Conservation (phyloP, 2,888 invertebrate species). For the Nudaria mundana region DNA sequence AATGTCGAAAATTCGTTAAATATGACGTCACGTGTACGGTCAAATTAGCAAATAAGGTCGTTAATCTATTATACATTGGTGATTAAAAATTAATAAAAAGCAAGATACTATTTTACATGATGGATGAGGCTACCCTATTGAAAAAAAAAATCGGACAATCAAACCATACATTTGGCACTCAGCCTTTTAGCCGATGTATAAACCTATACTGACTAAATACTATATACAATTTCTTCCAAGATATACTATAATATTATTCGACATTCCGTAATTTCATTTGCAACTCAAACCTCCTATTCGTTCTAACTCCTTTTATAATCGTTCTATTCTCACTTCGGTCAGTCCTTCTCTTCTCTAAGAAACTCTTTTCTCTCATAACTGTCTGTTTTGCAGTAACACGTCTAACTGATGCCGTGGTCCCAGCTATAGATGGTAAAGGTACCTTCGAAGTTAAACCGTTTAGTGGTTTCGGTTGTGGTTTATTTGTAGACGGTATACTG, state of each 20-base stretch:
- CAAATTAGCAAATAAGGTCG: too few species aligned
- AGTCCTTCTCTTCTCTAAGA: conserved; percentile 43
- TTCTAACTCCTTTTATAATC: conserved; percentile 84
- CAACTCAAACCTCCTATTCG: conserved; percentile 86
- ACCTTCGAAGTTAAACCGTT: conserved; percentile 30
- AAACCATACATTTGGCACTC: too few species aligned
- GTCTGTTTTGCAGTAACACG: conserved; percentile 53
- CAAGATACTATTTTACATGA: too few species aligned
- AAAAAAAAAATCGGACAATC: too few species aligned
- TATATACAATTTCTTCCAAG: too few species aligned
- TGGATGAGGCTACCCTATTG: too few species aligned
- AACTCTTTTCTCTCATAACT: conserved; percentile 63
- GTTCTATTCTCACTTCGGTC: conserved; percentile 67
- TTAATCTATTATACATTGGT: too few species aligned
- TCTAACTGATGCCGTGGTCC: conserved; percentile 42
- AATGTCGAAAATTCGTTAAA: too few species aligned
- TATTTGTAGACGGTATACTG: conserved; percentile 44
- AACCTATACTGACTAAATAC: too few species aligned
- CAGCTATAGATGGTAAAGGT: conserved; percentile 48
- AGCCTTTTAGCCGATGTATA: too few species aligned
- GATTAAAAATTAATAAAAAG: too few species aligned
- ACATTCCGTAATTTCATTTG: conserved; percentile 85
- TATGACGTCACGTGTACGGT: too few species aligned
- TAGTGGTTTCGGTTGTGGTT: conserved; percentile 30
- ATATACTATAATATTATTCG: conserved; percentile 19